A percentile compares a stretch with the other conserved stretches of the same genome.
Evolutionary conservation across 2,888 invertebrate genomes (phyloP).

Genomic region (Lithophane ornitopus): DNA sequence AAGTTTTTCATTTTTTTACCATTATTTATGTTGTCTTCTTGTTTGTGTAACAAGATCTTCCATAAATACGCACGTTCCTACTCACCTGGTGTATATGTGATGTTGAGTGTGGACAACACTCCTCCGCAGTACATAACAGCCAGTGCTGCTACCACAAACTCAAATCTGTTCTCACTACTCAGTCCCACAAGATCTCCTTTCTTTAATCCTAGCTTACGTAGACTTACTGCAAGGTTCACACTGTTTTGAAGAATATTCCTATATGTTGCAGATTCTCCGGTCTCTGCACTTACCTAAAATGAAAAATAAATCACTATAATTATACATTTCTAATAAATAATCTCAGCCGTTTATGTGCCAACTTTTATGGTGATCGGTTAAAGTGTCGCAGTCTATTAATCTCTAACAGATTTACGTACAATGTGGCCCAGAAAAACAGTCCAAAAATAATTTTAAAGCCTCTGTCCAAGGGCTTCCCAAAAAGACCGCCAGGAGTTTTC

Average conservation of each 20-base stretch:
- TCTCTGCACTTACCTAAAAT: slow-evolving; percentile 91
- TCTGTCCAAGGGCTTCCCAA: background rate
- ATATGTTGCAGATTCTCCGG: slow-evolving; percentile 90
- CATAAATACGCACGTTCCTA: background rate
- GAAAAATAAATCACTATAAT: background rate
- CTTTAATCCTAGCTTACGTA: slow-evolving; percentile 88
- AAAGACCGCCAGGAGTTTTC: background rate
- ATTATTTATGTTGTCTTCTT: background rate
- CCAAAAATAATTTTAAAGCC: background rate
- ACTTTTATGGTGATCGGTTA: background rate
- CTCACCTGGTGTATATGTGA: slow-evolving; percentile 91
- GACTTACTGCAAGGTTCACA: slow-evolving; percentile 89
- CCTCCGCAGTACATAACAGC: slow-evolving; percentile 91
- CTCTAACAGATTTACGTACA: background rate
- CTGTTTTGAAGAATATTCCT: slow-evolving; percentile 90
- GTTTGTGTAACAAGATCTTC: background rate
- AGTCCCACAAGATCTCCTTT: slow-evolving; percentile 91
- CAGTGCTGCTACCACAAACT: slow-evolving; percentile 90
- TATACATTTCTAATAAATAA: background rate
- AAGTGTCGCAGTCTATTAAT: background rate
- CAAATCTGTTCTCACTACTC: slow-evolving; percentile 92
- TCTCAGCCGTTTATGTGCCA: background rate
- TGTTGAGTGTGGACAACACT: slow-evolving; percentile 91
- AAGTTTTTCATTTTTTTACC: background rate
- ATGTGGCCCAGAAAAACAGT: background rate